Base-by-base conservation (phyloP, 2,113 vertebrate genomes). In the Octodon degus region DNA sequence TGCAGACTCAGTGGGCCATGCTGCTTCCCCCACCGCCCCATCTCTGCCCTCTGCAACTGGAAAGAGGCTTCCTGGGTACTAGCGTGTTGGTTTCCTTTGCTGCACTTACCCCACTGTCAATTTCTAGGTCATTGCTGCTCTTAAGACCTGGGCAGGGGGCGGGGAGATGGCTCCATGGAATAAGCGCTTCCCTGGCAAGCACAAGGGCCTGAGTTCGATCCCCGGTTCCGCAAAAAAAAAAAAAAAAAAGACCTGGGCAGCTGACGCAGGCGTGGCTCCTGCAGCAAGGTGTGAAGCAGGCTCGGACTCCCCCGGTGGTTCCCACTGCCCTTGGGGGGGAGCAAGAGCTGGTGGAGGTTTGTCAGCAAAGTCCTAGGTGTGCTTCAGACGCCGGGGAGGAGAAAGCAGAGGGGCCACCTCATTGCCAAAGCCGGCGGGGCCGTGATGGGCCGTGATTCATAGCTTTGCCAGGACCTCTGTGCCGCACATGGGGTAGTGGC, bases 81-180 rank as follows among this genome's bases (percentile, higher is more conserved):
- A 88, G 90, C 84, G 77, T 93, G 90, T 95, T 85, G 13, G 60
- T 89, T 79, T 70, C 50, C 89, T 81, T 95, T 86, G 89, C 89
- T 91, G 93, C 19, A 0, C 40, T 72, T 60, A 62, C 37, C 70
- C 74, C 62, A 76, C 90, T 60, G 82, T 94, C 93, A 76, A 96
- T 97, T 97, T 98, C 97, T 98, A 98, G 97, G 97, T 97, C 97
- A 97, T 87, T 86, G 92, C 97, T 96, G 80, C 97, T 97, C 92
- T 96, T 95, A 97, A 96, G 97, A 96, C 93, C 90, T 80, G 34
- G 96, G 97, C 96, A 97, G 27, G 43, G 43, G 43, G 43, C 5
- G 43, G 43, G 43, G 43, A 43, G 43, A 43, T 43, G 43, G 43
- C 43, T 43, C 43, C 5, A 6, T 43, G 43, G 43, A 43, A 43